A percentile compares a stretch with the other conserved stretches of the same genome.
These are phyloP conservation scores for Cyclargus thomasi DNA, from an alignment of 1,140 invertebrate species.

Conservation along the genomic window DNA sequence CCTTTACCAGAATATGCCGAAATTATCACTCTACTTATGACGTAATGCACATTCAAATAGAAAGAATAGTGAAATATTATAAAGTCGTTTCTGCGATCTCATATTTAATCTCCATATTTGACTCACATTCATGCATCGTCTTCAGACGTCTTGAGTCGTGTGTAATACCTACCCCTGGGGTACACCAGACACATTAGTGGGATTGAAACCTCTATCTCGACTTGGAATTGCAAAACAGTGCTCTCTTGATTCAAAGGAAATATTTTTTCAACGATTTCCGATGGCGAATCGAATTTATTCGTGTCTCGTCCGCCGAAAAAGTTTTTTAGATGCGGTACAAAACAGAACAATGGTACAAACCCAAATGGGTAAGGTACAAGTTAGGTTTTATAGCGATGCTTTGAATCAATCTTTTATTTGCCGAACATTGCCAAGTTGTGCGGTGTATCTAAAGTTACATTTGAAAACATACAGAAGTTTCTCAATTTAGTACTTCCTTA, in stretches of 20 bases:
- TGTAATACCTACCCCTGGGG: slow-evolving; percentile 1
- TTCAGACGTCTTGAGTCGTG: background rate
- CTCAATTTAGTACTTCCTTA: no score
- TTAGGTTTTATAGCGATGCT: no score
- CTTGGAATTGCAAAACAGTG: slow-evolving; percentile 68
- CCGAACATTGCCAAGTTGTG: no score
- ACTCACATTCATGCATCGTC: background rate
- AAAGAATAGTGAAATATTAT: background rate
- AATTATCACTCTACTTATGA: no score
- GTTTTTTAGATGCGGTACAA: background rate
- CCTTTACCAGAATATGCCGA: no score
- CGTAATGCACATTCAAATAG: no score
- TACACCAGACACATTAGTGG: slow-evolving; percentile 58
- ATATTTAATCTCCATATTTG: slow-evolving; percentile 3
- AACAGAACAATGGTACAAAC: background rate
- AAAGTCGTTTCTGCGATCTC: background rate
- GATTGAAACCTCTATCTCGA: slow-evolving; percentile 64
- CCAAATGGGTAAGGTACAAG: no score
- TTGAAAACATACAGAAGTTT: no score
- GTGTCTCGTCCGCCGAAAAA: background rate
- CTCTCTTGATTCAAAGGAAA: slow-evolving; percentile 56
- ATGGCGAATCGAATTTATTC: slow-evolving; percentile 35
- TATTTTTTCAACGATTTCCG: slow-evolving; percentile 41
- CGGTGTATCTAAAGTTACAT: no score
- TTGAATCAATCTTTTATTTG: no score